Evolutionary conservation across 2,888 invertebrate species (phyloP).

Genomic region (Meandrusa payeni): DNA sequence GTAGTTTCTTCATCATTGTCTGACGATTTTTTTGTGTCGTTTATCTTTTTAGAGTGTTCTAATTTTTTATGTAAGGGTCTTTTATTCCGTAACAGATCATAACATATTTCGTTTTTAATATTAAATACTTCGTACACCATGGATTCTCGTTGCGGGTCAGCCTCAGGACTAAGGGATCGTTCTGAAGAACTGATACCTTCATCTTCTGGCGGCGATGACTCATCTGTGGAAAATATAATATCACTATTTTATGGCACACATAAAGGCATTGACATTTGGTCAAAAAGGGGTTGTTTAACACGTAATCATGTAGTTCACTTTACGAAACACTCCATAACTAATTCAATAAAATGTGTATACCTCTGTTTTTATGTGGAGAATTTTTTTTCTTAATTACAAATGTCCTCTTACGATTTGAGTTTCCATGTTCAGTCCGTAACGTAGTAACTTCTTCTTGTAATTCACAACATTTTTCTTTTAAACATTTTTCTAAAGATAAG

Average conservation of each 20-base stretch:
- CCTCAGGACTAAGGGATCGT: slow-evolving; percentile 87
- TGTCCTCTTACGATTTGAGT: slow-evolving; percentile 68
- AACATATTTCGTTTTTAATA: slow-evolving; percentile 80
- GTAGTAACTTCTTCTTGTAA: slow-evolving; percentile 86
- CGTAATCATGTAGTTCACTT: no score
- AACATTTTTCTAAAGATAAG: slow-evolving; percentile 85
- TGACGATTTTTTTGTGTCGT: slow-evolving; percentile 59
- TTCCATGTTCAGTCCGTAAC: slow-evolving; percentile 76
- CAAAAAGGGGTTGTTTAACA: no score
- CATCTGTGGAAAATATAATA: slow-evolving; percentile 60
- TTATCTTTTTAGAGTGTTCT: slow-evolving; percentile 51
- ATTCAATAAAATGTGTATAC: slow-evolving; percentile 47
- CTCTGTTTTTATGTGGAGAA: slow-evolving; percentile 66
- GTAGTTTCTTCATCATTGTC: slow-evolving; percentile 89
- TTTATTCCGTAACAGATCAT: slow-evolving; percentile 69
- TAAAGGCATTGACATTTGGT: no score
- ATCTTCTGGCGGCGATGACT: slow-evolving; percentile 90
- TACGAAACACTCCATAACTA: neutral
- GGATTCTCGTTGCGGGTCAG: slow-evolving; percentile 81
- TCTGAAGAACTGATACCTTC: slow-evolving; percentile 94
- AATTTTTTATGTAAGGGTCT: slow-evolving; percentile 62
- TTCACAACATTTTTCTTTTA: slow-evolving; percentile 88
- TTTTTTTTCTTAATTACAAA: slow-evolving; percentile 76
- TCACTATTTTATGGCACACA: no score
- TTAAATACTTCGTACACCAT: slow-evolving; percentile 83